Evolutionary conservation across 1,140 invertebrate species (phyloP), one percentile per base, ranked within the genome.

Genomic region (Drosophila mayri): DNA sequence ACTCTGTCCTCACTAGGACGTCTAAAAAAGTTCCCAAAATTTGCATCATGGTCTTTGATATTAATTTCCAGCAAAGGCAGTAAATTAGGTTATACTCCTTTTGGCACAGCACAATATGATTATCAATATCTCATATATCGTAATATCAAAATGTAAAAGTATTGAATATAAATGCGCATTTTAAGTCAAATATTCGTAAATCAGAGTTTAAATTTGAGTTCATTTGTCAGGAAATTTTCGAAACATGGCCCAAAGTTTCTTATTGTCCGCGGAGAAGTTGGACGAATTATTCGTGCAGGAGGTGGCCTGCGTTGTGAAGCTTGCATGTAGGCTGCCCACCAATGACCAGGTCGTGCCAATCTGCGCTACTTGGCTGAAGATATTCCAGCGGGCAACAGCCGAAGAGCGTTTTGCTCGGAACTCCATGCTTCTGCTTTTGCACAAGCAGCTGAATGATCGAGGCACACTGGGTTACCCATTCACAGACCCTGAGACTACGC

Each of bases 351-450:
- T 82, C 2, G 25, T 68, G 11, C 28, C 70, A 2, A 74, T 32
- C 2, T 92, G 91, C 46, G 68, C 57, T 0, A 82, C 73, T 16
- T 92, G 91, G 91, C 54, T 92, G 1, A 58, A 79, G 9, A 81
- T 79, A 28, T 82, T 88, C 14, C 54, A 81, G 9, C 22, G 30
- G 0, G 49, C 86, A 0, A 57, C 22, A 8, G 38, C 57, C 9
- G 58, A 72, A 4, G 86, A 92, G 22, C 77, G 76, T 28, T 77
- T 88, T 57, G 62, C 73, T 6, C 61, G 91, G 2, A 91, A 92
- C 63, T 82, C 50, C n/a, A 68, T 92, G 52, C 63, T 91, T 3
- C 28, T 78, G 30, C 46, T 81, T 12, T 30, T 92, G 54, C 81
- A 91, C 46, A 61, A 76, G 14, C 91, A 92, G 47, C 76, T 92